Evolutionary conservation across 2,113 vertebrate species (phyloP), one percentile per base, ranked within the genome.

Genomic region (Malurus cyaneus): DNA sequence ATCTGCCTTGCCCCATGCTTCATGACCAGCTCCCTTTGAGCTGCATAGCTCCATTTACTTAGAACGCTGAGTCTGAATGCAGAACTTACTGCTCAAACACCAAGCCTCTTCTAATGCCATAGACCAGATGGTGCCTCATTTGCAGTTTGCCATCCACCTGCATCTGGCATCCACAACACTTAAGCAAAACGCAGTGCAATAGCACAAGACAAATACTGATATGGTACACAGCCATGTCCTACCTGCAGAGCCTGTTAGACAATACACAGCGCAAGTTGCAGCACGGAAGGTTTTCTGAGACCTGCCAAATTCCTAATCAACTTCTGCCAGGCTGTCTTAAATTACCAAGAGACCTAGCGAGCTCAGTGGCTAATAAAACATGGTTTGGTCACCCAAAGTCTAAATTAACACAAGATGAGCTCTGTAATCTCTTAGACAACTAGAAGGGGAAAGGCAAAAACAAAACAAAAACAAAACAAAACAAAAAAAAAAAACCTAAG

Each of bases 181-280:
- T 5, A 17, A 59, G 31, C 62, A 89, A 92, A 88, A 81, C 11
- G 28, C 42, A 86, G 73, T 18, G 56, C 73, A 87, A 36, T 0
- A 82, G 57, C 41, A 52, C n/a, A 44, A 53, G 53, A 80, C 57
- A 78, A 81, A 65, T 36, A 73, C 44, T 25, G 61, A 67, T 69
- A 82, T 0, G 1, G 57, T 72, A 36, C 57, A 18, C 23, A 74
- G 16, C 44, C 21, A 14, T 5, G n/a, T 64, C 44, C 57, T 89
- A 82, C 89, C 81, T 87, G 93, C 81, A 94, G 70, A 95, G 92
- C 88, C 92, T 96, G 92, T 82, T 77, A 82, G 79, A 88, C 92
- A 89, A 86, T 32, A 65, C 70, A 4, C 32, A 49, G 11, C 18
- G 41, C 26, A 69, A 41, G 52, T 0, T 67, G 80, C 65, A 89